A percentile compares a stretch with the other conserved stretches of the same genome.
These are phyloP conservation scores for Hypanus sabinus DNA, from an alignment of 2,113 vertebrate species.

Conservation along the genomic window DNA sequence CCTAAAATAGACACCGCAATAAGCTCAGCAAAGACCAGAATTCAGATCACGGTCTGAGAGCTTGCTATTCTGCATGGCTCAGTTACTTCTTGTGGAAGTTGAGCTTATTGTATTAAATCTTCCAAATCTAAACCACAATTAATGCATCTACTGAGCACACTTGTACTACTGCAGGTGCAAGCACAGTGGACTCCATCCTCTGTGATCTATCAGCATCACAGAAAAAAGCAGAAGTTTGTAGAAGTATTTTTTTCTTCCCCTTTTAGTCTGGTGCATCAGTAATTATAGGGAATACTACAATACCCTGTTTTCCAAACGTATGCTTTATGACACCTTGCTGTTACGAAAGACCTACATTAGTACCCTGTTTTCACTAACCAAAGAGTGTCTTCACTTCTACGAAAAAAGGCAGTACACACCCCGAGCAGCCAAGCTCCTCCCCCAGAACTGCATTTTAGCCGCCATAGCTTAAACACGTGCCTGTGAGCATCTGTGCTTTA, in stretches of 20 bases:
- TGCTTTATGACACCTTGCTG: too few species aligned
- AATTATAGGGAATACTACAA: neutral
- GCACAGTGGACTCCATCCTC: neutral
- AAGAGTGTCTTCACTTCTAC: too few species aligned
- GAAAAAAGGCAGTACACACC: too few species aligned
- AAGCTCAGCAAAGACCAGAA: neutral
- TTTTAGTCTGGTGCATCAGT: neutral
- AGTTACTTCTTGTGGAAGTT: neutral
- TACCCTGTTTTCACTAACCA: too few species aligned
- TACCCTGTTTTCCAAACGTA: too few species aligned
- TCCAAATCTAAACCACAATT: neutral
- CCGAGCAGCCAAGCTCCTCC: too few species aligned
- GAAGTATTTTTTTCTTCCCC: neutral
- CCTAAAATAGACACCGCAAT: neutral
- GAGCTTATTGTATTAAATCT: neutral
- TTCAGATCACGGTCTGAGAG: too few species aligned
- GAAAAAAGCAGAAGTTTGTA: neutral
- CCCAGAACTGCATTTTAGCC: too few species aligned
- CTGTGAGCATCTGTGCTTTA: too few species aligned
- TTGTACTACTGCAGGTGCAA: neutral
- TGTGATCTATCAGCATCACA: neutral
- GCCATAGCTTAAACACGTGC: too few species aligned
- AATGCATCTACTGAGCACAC: neutral
- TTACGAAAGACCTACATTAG: too few species aligned
- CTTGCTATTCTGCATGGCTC: neutral